phyloP scores from a whole-genome alignment of 1,140 invertebrate species.

The Fopius arisanus region DNA sequence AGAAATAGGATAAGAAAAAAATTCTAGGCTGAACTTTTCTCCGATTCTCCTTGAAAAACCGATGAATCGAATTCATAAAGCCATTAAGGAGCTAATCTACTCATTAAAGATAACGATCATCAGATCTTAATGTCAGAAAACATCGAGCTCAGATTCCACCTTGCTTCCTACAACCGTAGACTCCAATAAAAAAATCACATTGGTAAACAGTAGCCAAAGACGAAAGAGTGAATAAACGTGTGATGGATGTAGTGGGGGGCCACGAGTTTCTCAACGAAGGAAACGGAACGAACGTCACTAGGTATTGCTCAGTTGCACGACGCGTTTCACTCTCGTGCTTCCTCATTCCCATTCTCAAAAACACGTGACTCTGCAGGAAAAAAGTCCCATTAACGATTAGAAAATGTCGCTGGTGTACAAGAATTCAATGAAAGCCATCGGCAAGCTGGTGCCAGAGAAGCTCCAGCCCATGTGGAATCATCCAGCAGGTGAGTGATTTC shows the following conservation, averaged over 20 bases:
- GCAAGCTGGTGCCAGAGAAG: constrained; percentile 80
- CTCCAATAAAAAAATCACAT: neutral
- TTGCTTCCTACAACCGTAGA: too few relatives aligned
- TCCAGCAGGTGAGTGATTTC: constrained; percentile 76
- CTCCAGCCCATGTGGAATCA: constrained; percentile 90
- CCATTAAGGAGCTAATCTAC: too few relatives aligned
- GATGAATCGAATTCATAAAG: too few relatives aligned
- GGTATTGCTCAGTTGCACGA: constrained; percentile 42
- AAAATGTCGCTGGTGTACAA: constrained; percentile 70
- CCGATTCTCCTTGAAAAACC: too few relatives aligned
- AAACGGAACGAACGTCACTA: constrained; percentile 47
- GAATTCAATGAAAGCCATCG: constrained; percentile 71
- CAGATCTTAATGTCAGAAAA: too few relatives aligned
- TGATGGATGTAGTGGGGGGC: constrained; percentile 23
- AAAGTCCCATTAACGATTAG: neutral
- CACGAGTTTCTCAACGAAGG: constrained; percentile 34
- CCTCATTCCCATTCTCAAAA: neutral
- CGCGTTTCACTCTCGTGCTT: constrained; percentile 36
- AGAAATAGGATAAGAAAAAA: too few relatives aligned
- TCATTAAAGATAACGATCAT: too few relatives aligned
- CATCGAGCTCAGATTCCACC: neutral
- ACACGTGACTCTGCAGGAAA: neutral
- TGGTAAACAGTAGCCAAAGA: neutral
- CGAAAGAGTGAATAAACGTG: neutral
- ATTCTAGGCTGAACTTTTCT: neutral